A percentile compares a stretch with the other conserved stretches of the same genome.
Conservation (phyloP, 2,113 vertebrate genomes). For the Pteropus alecto region DNA sequence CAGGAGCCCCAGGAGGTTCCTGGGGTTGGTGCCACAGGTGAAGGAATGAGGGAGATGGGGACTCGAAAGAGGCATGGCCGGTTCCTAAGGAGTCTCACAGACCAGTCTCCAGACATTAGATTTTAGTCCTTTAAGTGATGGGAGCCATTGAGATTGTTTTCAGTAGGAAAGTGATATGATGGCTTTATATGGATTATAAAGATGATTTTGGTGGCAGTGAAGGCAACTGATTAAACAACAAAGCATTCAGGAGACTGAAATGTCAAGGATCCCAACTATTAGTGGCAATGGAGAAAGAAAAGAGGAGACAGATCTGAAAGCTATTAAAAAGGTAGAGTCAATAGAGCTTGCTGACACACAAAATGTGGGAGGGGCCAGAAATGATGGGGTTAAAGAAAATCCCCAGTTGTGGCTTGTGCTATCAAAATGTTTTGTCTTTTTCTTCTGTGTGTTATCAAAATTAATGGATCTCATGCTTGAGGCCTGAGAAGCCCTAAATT, state of each 20-base stretch:
- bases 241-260: not conserved
- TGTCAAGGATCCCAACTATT: not conserved
- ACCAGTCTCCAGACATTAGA: not conserved
- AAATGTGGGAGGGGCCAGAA: not conserved
- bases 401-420: not conserved
- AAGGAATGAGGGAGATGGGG: not conserved
- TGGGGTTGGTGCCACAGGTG: not conserved
- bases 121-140: not conserved
- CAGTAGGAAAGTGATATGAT: not conserved
- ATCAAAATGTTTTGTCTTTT: not conserved
- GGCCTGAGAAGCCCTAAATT: not conserved
- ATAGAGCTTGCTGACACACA: not conserved
- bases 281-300: not conserved
- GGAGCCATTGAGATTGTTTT: not conserved
- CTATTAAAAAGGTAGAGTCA: not conserved
- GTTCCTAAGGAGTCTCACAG: not conserved
- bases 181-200: not conserved
- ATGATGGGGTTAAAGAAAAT: not conserved
- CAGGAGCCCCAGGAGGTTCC: too few relatives aligned
- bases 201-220: not conserved
- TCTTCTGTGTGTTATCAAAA: not conserved
- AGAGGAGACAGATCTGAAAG: not conserved
- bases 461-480: not conserved
- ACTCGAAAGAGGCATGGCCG: not conserved
- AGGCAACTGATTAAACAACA: not conserved